A percentile compares a stretch with the other conserved stretches of the same genome.
phyloP scores from a whole-genome alignment of 2,888 invertebrate genomes.

The Timandra comae region DNA sequence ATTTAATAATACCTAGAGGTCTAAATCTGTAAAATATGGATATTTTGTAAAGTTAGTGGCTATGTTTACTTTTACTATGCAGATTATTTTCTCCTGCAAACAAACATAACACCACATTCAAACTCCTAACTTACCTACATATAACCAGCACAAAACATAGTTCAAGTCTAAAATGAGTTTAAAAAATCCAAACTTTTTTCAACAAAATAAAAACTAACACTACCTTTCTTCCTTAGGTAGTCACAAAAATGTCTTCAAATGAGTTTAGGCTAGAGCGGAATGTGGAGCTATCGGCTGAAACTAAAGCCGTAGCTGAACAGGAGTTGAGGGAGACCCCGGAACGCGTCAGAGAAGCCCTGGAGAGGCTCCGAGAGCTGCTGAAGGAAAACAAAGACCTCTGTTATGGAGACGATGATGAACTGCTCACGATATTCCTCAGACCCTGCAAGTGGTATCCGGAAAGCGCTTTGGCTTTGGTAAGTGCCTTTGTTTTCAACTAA shows the following conservation, averaged over 20 bases:
- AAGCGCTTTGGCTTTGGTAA: conserved; percentile 86
- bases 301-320: conserved; percentile 75
- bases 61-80: no score
- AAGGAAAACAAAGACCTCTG: conserved; percentile 81
- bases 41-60: no score
- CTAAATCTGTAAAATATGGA: no score
- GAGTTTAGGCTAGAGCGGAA: conserved; percentile 78
- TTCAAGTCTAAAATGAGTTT: no score
- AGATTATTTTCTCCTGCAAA: no score
- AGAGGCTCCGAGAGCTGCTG: conserved; percentile 79
- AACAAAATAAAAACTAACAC: no score
- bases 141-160: no score
- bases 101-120: no score
- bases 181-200: no score
- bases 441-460: conserved; percentile 90
- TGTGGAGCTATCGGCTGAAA: conserved; percentile 77
- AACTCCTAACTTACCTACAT: no score
- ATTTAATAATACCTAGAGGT: no score
- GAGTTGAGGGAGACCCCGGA: conserved; percentile 86
- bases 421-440: conserved; percentile 85
- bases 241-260: conserved; percentile 47
- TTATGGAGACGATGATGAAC: conserved; percentile 85
- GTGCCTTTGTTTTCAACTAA: conserved; percentile 29
- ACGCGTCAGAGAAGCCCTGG: conserved; percentile 76
- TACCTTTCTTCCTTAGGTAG: conserved; percentile 30